Evolutionary conservation across 2,797 vertebrate genomes (phyloP), one percentile per base, ranked within the genome.

Genomic region (Anas bernieri): DNA sequence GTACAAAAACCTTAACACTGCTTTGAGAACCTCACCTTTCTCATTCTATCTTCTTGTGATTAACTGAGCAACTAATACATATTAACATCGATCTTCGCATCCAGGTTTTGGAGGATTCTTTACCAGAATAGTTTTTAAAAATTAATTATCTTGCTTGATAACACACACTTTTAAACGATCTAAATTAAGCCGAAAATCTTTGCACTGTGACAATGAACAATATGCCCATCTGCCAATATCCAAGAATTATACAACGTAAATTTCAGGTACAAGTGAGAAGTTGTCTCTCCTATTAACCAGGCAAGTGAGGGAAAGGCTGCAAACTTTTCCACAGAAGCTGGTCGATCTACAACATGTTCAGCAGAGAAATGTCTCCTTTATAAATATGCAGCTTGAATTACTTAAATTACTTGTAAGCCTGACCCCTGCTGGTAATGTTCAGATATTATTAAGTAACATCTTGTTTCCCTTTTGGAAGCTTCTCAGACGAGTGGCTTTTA

Each of bases 341-440:
- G n/a, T 8, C 55, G 23, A 81, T 31, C 33, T 59, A 52, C 70
- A 64, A 43, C 45, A 39, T 2, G 17, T 39, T 90, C 88, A 70
- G 91, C 68, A 64, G 33, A 70, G 77, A 88, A 91, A 80, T 11
- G 33, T 74, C 70, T 80, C 74, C 90, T 73, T 84, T 54, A 72
- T 41, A 84, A 94, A 93, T 79, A 92, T 18, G 78, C 68, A 88
- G 85, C 43, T 82, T 43, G 39, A 92, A 86, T 77, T 68, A 74
- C 41, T 86, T 93, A 94, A 96, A 94, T 91, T 91, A 96, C 86
- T 96, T 93, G 94, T 96, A 96, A 96, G 94, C 95, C 93, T 11
- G 95, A 94, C 96, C 96, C 89, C 94, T 96, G 94, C 96, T 96
- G 96, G 94, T 63, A 92, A 86, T 92, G 90, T 93, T 84, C 90